Evolutionary conservation across 2,113 vertebrate genomes (phyloP), one percentile per base, ranked within the genome.

Genomic region (Cnemophilus loriae): DNA sequence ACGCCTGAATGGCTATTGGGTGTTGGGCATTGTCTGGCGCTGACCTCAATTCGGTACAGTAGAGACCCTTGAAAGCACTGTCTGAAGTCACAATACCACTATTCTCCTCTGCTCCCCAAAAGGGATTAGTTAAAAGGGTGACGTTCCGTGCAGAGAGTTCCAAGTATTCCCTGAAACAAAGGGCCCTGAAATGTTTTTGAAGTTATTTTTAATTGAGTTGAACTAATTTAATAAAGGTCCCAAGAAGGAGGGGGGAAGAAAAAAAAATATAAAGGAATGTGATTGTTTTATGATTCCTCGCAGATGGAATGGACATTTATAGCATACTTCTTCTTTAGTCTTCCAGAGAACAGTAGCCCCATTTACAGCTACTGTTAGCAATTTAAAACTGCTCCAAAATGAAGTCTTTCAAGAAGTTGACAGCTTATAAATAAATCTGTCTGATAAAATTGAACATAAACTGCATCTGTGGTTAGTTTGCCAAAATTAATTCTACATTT

Each of bases 1-100:
- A 97, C 96, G 99, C 97, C 97, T 99, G 99, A 99, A 99, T 99
- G 98, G 98, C 98, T 97, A 98, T 98, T 99, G 99, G 99, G 99
- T 99, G 99, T 98, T 98, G 98, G 98, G 98, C 98, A 99, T 99
- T 99, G 99, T 99, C 98, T 99, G 97, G 94, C 63, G 7, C 97
- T 99, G 99, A 99, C 99, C 99, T 99, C 99, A 99, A 99, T 99
- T 99, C 99, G 98, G 99, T 99, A 99, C 99, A 99, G 99, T 99
- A 99, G 98, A 98, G 98, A 99, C 98, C 99, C 98, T 99, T 99
- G 98, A 99, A 98, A 98, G 98, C 98, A 98, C 98, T 98, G 99
- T 99, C 99, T 99, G 98, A 97, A 97, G 98, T 98, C 98, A 99
- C 99, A 99, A 99, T 99, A 97, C 98, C 98, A 98, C 98, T 96